Percentiles rank a stretch among this genome's conserved stretches.
Evolutionary conservation across 2,113 vertebrate species (phyloP).

Genomic region (Bothrops jararaca): DNA sequence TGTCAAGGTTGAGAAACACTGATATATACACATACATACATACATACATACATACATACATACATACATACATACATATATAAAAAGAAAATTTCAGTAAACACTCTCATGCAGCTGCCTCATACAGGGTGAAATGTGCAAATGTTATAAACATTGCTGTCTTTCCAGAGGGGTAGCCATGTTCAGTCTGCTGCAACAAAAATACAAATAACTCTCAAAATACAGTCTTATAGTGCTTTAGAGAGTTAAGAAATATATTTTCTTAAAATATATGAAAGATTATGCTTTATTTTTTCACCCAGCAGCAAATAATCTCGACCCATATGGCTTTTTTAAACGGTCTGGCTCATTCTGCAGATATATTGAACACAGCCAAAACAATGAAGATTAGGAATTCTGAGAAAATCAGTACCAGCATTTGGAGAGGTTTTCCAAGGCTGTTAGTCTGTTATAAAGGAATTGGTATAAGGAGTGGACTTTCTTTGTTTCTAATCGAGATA

Average conservation of each 20-base stretch:
- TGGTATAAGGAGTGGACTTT: background rate
- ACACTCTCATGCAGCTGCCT: background rate
- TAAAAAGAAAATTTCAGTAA: background rate
- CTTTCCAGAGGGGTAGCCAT: background rate
- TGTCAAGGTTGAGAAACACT: too few relatives aligned
- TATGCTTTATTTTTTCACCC: fast-evolving
- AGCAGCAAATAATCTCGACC: background rate
- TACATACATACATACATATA: too few relatives aligned
- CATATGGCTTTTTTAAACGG: background rate
- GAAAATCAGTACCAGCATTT: background rate
- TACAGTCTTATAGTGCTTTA: background rate
- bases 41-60: too few relatives aligned
- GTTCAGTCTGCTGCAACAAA: background rate
- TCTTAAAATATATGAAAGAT: background rate
- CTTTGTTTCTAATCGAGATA: background rate
- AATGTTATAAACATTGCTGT: background rate
- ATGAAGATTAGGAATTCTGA: background rate
- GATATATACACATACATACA: too few relatives aligned
- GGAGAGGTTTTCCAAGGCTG: background rate
- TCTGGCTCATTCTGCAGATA: background rate
- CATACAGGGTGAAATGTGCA: background rate
- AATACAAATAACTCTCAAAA: background rate
- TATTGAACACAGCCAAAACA: background rate
- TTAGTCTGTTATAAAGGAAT: fast-evolving
- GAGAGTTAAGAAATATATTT: background rate